A percentile compares a stretch with the other conserved stretches of the same genome.
These are phyloP conservation scores for Drosophila atripex DNA, from an alignment of 2,888 invertebrate species.

Conservation along the genomic window DNA sequence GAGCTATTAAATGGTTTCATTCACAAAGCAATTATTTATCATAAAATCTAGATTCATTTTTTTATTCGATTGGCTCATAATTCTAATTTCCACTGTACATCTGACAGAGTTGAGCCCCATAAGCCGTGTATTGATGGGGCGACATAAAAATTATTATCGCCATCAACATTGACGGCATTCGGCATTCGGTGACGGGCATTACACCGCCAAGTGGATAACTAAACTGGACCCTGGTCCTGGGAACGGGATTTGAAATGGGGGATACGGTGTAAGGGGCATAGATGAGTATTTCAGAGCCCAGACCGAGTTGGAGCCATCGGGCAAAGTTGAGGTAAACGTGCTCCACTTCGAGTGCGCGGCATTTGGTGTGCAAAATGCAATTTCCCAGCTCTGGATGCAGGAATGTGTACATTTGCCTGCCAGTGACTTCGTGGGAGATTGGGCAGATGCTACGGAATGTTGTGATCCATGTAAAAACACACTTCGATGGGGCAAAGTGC, in stretches of 20 bases:
- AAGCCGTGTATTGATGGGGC: conserved; percentile 27
- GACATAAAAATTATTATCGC: conserved; percentile 50
- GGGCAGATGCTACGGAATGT: conserved; percentile 31
- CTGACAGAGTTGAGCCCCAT: conserved; percentile 3
- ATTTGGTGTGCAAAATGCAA: conserved; percentile 64
- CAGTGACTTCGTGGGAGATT: conserved; percentile 44
- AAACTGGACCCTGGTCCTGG: conserved; percentile 25
- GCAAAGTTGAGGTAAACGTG: conserved; percentile 55
- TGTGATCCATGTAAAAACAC: conserved; percentile 29
- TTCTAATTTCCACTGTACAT: conserved; percentile 15
- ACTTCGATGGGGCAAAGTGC: conserved; percentile 7
- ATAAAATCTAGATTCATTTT: too few species aligned
- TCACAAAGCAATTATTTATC: too few species aligned
- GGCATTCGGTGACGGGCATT: conserved; percentile 36
- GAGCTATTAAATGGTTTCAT: not conserved
- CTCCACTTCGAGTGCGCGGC: conserved; percentile 56
- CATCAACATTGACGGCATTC: conserved; percentile 41
- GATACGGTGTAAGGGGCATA: conserved; percentile 8
- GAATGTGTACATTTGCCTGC: conserved; percentile 40
- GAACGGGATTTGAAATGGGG: conserved; percentile 11
- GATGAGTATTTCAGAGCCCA: conserved; percentile 18
- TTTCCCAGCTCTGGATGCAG: conserved; percentile 49
- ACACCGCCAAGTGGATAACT: conserved; percentile 45
- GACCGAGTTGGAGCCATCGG: conserved; percentile 9
- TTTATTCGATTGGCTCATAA: too few species aligned